A percentile compares a stretch with the other conserved stretches of the same genome.
These are phyloP conservation scores for Micrasema minimum DNA, from an alignment of 1,140 invertebrate genomes.

Conservation along the genomic window DNA sequence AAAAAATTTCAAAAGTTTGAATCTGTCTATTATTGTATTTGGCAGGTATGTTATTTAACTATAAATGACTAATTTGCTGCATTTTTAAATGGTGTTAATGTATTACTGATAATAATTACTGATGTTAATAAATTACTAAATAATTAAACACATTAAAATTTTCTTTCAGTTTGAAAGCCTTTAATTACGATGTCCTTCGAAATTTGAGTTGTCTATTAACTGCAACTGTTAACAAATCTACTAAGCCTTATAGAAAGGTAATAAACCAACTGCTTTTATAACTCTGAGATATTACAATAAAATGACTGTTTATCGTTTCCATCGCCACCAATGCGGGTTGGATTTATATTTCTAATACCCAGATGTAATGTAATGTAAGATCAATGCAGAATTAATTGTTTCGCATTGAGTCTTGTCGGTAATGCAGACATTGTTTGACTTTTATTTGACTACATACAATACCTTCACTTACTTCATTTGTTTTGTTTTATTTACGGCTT, in stretches of 20 bases:
- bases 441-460: constrained; percentile 10
- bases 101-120: too few species aligned
- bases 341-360: neutral
- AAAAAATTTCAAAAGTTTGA: neutral
- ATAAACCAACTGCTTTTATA: neutral
- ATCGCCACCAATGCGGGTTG: neutral
- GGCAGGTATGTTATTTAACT: neutral
- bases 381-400: constrained; percentile 8
- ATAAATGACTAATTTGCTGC: neutral
- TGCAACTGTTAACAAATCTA: neutral
- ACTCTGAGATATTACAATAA: too few species aligned
- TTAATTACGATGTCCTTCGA: neutral
- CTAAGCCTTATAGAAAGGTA: neutral
- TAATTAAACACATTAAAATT: neutral
- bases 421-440: constrained; percentile 22
- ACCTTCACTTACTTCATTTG: constrained; percentile 14
- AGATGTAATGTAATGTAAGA: neutral
- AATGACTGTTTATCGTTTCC: too few species aligned
- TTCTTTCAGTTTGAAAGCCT: neutral
- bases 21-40: neutral
- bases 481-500: constrained; percentile 12
- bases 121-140: neutral
- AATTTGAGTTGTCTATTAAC: neutral
- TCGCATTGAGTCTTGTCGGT: constrained; percentile 3
- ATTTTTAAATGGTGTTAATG: too few species aligned